Conservation (phyloP, 1,140 invertebrate genomes). For the Ceratosolen fusciceps region DNA sequence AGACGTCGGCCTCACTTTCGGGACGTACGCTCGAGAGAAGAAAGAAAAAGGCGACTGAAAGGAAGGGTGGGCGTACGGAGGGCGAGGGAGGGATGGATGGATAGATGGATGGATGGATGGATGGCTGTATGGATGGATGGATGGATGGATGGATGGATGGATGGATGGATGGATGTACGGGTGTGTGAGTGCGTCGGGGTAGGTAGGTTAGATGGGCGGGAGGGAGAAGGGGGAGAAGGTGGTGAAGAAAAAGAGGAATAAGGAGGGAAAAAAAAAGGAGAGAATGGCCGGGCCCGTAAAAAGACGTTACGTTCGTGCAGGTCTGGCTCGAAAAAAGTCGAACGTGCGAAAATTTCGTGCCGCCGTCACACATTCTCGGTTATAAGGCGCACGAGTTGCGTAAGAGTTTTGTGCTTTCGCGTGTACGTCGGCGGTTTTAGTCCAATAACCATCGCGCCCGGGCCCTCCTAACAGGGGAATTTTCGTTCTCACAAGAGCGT, state of each 20-base stretch:
- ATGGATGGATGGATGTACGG: too few relatives aligned
- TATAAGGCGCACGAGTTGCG: conserved; percentile 9
- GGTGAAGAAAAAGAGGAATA: not conserved
- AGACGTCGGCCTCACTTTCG: not conserved
- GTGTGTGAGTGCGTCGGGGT: too few relatives aligned
- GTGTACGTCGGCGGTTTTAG: conserved; percentile 15
- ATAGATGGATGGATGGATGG: too few relatives aligned
- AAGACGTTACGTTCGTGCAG: conserved; percentile 12
- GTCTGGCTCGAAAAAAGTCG: conserved; percentile 19
- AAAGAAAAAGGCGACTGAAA: too few relatives aligned
- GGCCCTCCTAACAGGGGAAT: conserved; percentile 35
- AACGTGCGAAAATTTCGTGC: conserved; percentile 42
- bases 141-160: too few relatives aligned
- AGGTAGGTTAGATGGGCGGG: too few relatives aligned
- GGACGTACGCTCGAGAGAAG: too few relatives aligned
- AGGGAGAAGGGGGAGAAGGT: too few relatives aligned
- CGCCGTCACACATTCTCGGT: conserved; percentile 10
- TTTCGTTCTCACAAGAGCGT: conserved; percentile 47
- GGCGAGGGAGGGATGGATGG: too few relatives aligned
- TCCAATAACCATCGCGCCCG: conserved; percentile 10
- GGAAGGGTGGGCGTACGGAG: too few relatives aligned
- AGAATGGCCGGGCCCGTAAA: not conserved
- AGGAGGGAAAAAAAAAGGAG: not conserved
- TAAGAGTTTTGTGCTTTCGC: conserved; percentile 20
- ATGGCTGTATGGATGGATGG: too few relatives aligned